Conservation (phyloP, 2,797 vertebrate species). For the Threskiornis aethiopicus region DNA sequence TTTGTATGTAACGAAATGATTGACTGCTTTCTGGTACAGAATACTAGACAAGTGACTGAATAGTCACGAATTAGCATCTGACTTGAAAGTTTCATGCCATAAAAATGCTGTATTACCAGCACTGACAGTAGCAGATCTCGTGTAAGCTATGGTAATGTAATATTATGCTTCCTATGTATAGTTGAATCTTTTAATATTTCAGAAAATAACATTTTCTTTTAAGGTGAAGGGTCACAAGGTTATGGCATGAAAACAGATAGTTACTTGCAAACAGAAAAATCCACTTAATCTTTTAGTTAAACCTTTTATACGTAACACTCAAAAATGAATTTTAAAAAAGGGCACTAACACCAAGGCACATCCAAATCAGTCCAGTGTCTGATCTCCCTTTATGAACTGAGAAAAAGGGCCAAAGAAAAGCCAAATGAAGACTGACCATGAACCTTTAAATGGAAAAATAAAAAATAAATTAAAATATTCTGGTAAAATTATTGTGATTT, state of each 20-base stretch:
- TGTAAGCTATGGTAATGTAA: background rate
- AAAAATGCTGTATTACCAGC: background rate
- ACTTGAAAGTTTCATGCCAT: background rate
- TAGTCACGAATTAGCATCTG: background rate
- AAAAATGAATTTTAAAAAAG: background rate
- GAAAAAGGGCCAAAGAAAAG: background rate
- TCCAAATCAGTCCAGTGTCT: background rate
- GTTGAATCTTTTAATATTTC: background rate
- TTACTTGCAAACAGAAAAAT: background rate
- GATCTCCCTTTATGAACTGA: background rate
- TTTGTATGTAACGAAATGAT: background rate
- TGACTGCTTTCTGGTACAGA: background rate
- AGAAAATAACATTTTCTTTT: background rate
- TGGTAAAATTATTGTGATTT: background rate
- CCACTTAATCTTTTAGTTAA: background rate
- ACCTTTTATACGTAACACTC: background rate
- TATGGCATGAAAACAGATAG: background rate
- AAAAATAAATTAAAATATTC: background rate
- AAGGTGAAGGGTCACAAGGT: background rate
- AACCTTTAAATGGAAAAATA: background rate
- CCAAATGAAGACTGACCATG: background rate
- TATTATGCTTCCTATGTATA: background rate
- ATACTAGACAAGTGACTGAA: background rate
- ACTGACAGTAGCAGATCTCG: background rate
- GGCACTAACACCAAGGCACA: background rate